Evolutionary conservation across 1,140 invertebrate genomes (phyloP), one percentile per base, ranked within the genome.

Genomic region (Drosophila pruinosa): DNA sequence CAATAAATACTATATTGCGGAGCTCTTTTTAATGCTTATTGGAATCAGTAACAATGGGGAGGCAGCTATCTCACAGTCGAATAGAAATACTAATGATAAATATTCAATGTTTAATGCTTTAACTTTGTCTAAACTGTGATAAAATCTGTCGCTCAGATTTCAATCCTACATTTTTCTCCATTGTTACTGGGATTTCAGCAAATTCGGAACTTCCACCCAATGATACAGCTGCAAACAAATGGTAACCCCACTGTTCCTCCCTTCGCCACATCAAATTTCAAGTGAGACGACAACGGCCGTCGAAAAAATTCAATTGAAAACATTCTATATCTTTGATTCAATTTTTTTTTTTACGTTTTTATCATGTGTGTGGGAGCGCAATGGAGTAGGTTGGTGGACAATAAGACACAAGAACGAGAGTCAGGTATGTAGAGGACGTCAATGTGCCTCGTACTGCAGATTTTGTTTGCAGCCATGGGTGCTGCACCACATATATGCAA

Each of bases 291-390:
- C 43, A 28, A 65, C 43, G 64, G 58, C 77, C 64, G 77, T 85
- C 76, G 64, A 82, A 82, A 88, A 88, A 78, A 78, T 86, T 86
- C 82, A 86, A 86, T 86, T 82, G 82, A 72, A 82, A 78, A 54
- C 82, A 86, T 86, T 88, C 82, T 77, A 79, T 85, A 76, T 85
- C 56, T 71, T 77, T 48, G 31, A 41, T 43, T 54, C 41, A 45
- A 21, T 52, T 48, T 41, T 10, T 57, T 74, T 71, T 77, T 45
- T 58, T 59, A 26, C 53, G 52, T 50, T 47, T 50, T 50, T 31
- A 38, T 50, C 71, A 71, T 86, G 81, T 86, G 77, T 81, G 81
- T 81, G 81, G 72, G 81, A 86, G 54, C 47, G 50, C 43, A 36
- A 31, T 34, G 72, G n/a, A 75, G 77, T 63, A 59, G 80, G 62